phyloP scores from a whole-genome alignment of 2,888 invertebrate species.

The Hyles lineata region DNA sequence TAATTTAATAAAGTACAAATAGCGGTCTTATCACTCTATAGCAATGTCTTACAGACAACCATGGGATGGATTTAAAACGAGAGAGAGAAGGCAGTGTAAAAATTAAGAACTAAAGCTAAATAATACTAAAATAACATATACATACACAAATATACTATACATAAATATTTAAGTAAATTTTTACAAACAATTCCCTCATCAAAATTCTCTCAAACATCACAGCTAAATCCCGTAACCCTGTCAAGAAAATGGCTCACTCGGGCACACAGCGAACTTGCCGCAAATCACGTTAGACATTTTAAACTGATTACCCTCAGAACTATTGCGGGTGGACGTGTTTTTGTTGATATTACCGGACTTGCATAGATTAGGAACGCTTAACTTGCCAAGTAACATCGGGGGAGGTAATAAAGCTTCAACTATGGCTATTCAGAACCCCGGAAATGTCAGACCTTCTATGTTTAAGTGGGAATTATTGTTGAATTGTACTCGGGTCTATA shows the following conservation, averaged over 20 bases:
- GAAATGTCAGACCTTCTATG: not conserved
- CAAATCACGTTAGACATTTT: slow-evolving; percentile 47
- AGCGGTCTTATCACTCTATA: too few species aligned
- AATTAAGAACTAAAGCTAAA: too few species aligned
- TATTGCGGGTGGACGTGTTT: slow-evolving; percentile 49
- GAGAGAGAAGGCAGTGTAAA: too few species aligned
- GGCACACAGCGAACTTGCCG: slow-evolving; percentile 29
- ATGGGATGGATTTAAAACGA: too few species aligned
- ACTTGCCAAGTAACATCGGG: slow-evolving; percentile 3
- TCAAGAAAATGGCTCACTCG: not conserved
- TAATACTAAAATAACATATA: too few species aligned
- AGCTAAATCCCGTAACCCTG: not conserved
- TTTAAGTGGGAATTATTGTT: too few species aligned
- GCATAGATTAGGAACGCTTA: slow-evolving; percentile 27
- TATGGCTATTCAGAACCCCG: not conserved
- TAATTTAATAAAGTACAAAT: too few species aligned
- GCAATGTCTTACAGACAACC: too few species aligned
- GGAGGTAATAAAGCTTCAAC: not conserved
- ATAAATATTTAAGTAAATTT: too few species aligned
- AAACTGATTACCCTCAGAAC: slow-evolving; percentile 47
- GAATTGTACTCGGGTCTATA: too few species aligned
- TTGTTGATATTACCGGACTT: slow-evolving; percentile 53
- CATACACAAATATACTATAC: too few species aligned
- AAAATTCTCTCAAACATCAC: not conserved
- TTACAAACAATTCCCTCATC: too few species aligned